phyloP scores from a whole-genome alignment of 1,140 invertebrate species.

The Ephestia elutella region DNA sequence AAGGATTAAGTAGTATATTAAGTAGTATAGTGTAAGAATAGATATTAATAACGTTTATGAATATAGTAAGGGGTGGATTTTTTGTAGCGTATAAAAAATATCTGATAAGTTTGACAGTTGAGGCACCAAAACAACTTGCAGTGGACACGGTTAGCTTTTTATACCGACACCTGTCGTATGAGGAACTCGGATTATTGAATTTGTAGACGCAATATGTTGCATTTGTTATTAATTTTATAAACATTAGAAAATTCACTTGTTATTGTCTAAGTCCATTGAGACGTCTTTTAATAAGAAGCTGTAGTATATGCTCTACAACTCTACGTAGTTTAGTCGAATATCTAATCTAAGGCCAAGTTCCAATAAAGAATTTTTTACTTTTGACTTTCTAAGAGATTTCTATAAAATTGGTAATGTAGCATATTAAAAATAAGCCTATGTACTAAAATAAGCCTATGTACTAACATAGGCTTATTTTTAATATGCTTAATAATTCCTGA shows the following conservation, averaged over 20 bases:
- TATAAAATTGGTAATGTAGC: too few species aligned
- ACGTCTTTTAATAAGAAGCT: too few species aligned
- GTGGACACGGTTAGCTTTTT: conserved; percentile 50
- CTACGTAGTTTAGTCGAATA: too few species aligned
- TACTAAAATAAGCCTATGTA: too few species aligned
- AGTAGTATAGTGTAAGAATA: conserved; percentile 19
- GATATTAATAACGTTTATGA: conserved; percentile 38
- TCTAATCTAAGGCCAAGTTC: too few species aligned
- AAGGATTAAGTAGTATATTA: too few species aligned
- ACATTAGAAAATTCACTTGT: conserved; percentile 12
- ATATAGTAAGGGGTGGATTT: conserved; percentile 29
- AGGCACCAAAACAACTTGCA: conserved; percentile 41
- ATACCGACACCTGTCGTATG: conserved; percentile 43
- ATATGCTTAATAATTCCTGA: too few species aligned
- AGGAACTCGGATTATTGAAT: conserved; percentile 44
- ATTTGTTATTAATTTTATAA: conserved; percentile 10
- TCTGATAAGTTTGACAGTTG: conserved; percentile 58
- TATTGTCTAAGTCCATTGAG: too few species aligned
- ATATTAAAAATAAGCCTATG: too few species aligned
- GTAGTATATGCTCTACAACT: background rate
- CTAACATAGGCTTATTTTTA: too few species aligned
- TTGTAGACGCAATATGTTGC: conserved; percentile 41
- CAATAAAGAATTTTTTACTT: too few species aligned
- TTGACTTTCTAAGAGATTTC: too few species aligned
- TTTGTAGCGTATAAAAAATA: conserved; percentile 43